A percentile compares a stretch with the other conserved stretches of the same genome.
Conservation (phyloP, 2,888 invertebrate genomes). For the Heliconius aoede region DNA sequence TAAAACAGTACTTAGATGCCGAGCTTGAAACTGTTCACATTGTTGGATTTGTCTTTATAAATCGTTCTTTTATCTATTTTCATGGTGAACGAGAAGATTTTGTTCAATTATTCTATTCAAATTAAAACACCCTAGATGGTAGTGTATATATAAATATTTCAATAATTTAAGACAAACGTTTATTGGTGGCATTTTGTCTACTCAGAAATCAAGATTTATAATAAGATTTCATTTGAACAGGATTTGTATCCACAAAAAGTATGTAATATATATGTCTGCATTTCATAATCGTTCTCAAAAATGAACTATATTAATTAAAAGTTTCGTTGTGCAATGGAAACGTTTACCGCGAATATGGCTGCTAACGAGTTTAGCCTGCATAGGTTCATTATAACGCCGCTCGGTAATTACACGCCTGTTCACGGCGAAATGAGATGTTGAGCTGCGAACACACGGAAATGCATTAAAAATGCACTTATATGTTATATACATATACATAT, state of each 20-base stretch:
- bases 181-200: no score
- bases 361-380: slow-evolving; percentile 45
- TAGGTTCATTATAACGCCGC: slow-evolving; percentile 44
- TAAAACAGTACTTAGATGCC: slow-evolving; percentile 36
- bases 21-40: slow-evolving; percentile 36
- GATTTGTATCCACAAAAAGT: no score
- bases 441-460: slow-evolving; percentile 24
- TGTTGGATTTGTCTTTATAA: background rate
- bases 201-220: no score
- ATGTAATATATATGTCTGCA: no score
- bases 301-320: background rate
- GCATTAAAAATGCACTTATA: slow-evolving; percentile 23
- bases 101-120: no score
- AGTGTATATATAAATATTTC: no score
- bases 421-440: slow-evolving; percentile 38
- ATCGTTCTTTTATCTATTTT: no score
- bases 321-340: slow-evolving; percentile 32
- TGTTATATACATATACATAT: no score
- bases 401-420: slow-evolving; percentile 45
- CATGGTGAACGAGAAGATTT: no score
- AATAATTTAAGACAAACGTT: no score
- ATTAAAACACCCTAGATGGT: no score
- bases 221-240: no score
- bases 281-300: background rate
- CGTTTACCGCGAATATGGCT: slow-evolving; percentile 34